phyloP scores from a whole-genome alignment of 2,888 invertebrate species.

The Melipona beecheii region DNA sequence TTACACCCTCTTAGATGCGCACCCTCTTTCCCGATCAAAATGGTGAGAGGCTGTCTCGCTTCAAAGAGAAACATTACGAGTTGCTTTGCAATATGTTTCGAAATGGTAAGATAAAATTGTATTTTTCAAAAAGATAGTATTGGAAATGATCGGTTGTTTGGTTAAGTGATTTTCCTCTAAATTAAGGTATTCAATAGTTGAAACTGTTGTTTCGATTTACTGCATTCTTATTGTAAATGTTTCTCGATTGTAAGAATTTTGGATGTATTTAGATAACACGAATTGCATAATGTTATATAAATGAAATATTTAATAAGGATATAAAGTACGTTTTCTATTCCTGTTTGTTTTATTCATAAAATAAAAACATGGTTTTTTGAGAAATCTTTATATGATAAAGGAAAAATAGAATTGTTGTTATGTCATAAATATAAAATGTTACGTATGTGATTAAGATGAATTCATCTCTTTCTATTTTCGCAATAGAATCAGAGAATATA shows the following conservation, averaged over 20 bases:
- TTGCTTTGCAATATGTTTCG: not conserved
- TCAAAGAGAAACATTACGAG: not conserved
- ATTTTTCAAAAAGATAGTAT: not conserved
- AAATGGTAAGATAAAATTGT: not conserved
- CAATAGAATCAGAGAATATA: not conserved
- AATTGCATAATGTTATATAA: fast-evolving
- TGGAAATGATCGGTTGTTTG: not conserved
- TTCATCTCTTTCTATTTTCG: not conserved
- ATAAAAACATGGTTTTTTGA: not conserved
- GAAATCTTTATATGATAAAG: not conserved
- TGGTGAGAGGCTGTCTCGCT: constrained; percentile 26
- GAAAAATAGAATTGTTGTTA: not conserved
- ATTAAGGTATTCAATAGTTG: not conserved
- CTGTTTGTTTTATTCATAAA: not conserved
- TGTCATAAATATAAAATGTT: too few species aligned
- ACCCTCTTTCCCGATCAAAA: constrained; percentile 24
- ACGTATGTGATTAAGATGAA: not conserved
- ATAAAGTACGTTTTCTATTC: not conserved
- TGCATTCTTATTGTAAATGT: not conserved
- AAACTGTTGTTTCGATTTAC: not conserved
- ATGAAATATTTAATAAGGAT: not conserved
- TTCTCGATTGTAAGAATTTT: not conserved
- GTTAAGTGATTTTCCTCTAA: not conserved
- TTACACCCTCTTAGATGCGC: constrained; percentile 1
- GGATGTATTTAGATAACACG: not conserved